Evolutionary conservation across 2,797 vertebrate species (phyloP), one percentile per base, ranked within the genome.

Genomic region (Platyrinchus mystaceus): DNA sequence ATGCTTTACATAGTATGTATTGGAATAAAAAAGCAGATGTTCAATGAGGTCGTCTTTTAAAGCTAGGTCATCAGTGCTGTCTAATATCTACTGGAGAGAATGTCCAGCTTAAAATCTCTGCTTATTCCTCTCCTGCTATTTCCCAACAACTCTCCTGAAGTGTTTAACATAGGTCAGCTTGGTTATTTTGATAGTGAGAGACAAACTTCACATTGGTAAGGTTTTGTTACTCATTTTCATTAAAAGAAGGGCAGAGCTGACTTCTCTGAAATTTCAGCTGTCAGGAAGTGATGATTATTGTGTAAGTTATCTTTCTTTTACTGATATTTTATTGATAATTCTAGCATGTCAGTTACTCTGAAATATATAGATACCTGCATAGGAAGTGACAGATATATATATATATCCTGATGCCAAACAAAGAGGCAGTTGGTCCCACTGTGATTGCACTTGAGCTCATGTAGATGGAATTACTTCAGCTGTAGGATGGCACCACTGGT

Each of bases 161-260:
- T 77, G 59, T 95, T 91, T 96, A 94, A 80, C 60, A 92, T 66
- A 93, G 95, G 94, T 95, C 95, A 96, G 71, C 91, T 97, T 94
- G 77, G 41, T 90, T 96, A 90, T 96, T 97, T 96, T 91, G 92
- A 89, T 77, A 96, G 93, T 83, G 94, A 95, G 95, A 95, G 58
- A 58, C 69, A 90, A 90, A 50, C n/a, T 85, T 95, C 79, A 76
- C 36, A 60, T 24, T 84, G 56, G 70, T 76, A 80, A 90, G 63
- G 13, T 70, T 94, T 79, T 68, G 32, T 91, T 93, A 76, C 32
- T 77, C 37, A 34, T 71, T 86, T 94, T 93, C 49, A 53, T 81
- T 52, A 82, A 59, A 90, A 76, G 49, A 93, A 81, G 44, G 52
- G n/a, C 78, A 75, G n/a, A 76, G 22, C 23, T 55, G 71, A 78